These are phyloP conservation scores for Pseudocheirus occidentalis DNA, from an alignment of 2,797 vertebrate species.

Conservation along the genomic window DNA sequence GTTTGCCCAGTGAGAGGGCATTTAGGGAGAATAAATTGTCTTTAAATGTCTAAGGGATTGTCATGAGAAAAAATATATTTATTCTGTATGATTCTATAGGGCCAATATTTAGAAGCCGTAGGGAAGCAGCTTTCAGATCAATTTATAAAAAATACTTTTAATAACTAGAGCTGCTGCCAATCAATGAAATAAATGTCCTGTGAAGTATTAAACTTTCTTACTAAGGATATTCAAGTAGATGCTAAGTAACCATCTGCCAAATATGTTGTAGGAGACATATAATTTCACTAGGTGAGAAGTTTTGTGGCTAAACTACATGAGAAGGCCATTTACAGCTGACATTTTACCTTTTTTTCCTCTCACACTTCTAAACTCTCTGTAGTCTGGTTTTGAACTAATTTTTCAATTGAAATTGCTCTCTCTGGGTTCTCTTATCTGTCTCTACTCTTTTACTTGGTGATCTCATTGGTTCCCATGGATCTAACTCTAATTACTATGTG, in stretches of 20 bases:
- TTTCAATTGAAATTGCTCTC: neutral
- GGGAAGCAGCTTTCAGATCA: neutral
- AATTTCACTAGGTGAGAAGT: neutral
- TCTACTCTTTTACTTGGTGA: neutral
- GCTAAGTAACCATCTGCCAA: neutral
- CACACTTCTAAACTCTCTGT: neutral
- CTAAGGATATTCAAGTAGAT: neutral
- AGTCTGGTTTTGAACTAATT: neutral
- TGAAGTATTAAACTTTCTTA: fast-evolving
- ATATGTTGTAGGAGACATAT: neutral
- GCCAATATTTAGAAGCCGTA: neutral
- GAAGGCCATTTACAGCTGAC: neutral
- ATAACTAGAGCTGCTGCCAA: neutral
- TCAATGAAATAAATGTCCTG: fast-evolving
- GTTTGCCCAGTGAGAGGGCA: neutral
- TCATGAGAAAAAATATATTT: neutral
- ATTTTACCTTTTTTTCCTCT: neutral
- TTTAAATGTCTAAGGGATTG: neutral
- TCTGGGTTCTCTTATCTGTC: neutral
- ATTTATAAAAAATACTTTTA: neutral
- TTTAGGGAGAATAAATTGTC: neutral
- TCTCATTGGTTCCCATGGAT: neutral
- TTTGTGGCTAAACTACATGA: neutral
- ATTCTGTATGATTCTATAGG: neutral
- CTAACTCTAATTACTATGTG: neutral